phyloP scores from a whole-genome alignment of 1,140 invertebrate species.

The Plodia interpunctella region DNA sequence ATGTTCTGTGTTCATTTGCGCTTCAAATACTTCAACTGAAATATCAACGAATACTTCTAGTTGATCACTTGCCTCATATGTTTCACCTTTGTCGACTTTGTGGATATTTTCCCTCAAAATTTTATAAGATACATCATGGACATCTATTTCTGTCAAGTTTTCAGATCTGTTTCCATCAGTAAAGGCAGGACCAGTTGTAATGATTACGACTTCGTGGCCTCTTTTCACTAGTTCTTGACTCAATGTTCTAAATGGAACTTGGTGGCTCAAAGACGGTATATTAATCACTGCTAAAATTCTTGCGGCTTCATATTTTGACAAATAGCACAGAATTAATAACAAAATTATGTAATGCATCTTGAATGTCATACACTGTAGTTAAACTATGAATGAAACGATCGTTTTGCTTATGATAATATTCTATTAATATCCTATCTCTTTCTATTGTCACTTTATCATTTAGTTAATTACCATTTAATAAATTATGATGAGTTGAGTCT shows the following conservation, averaged over 20 bases:
- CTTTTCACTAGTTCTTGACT: constrained; percentile 53
- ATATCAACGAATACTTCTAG: not conserved
- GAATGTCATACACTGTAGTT: too few species aligned
- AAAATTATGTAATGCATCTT: not conserved
- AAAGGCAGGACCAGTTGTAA: constrained; percentile 46
- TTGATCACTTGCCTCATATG: constrained; percentile 6
- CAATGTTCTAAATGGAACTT: constrained; percentile 67
- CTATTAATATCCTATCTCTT: not conserved
- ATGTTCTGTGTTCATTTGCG: constrained; percentile 27
- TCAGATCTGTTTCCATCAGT: constrained; percentile 24
- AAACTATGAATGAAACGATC: not conserved
- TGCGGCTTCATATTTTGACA: constrained; percentile 21
- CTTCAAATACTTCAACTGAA: constrained; percentile 13
- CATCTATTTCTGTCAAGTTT: constrained; percentile 36
- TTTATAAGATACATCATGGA: constrained; percentile 30
- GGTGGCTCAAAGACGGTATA: constrained; percentile 75
- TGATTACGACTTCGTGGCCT: constrained; percentile 65
- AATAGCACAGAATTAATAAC: not conserved
- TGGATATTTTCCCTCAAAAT: constrained; percentile 17
- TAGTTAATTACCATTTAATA: too few species aligned
- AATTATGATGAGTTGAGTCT: too few species aligned
- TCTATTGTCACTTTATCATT: too few species aligned
- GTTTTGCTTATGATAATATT: not conserved
- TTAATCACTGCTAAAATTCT: constrained; percentile 73
- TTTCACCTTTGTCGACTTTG: constrained; percentile 9